phyloP scores from a whole-genome alignment of 2,888 invertebrate species.

The Prosopocoilus inquinatus region DNA sequence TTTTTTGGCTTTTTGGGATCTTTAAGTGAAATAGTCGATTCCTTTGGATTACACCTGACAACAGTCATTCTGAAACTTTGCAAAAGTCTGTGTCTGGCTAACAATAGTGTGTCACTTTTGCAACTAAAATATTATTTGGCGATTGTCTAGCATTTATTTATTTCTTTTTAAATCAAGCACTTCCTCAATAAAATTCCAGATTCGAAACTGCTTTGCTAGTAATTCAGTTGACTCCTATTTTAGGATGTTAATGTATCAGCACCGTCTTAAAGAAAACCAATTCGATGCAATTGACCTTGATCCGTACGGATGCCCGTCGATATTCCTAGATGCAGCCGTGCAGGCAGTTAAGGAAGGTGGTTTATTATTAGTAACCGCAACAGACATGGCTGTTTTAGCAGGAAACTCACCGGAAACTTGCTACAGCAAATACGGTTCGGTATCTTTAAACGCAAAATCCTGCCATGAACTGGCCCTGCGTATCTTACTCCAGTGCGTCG shows the following conservation, averaged over 20 bases:
- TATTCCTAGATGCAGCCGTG: slow-evolving; percentile 87
- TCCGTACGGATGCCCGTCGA: slow-evolving; percentile 94
- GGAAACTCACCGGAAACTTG: slow-evolving; percentile 96
- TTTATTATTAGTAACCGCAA: slow-evolving; percentile 90
- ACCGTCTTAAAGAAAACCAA: slow-evolving; percentile 60
- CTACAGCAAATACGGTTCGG: slow-evolving; percentile 85
- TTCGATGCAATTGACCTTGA: slow-evolving; percentile 94
- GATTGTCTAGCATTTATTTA: too few species aligned
- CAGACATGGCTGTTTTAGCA: slow-evolving; percentile 94
- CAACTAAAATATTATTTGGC: too few species aligned
- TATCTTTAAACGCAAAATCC: slow-evolving; percentile 79
- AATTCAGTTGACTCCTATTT: neutral
- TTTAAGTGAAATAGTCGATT: too few species aligned
- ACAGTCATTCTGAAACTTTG: too few species aligned
- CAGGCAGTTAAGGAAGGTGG: slow-evolving; percentile 81
- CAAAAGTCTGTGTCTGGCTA: too few species aligned
- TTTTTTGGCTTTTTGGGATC: too few species aligned
- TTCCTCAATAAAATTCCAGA: too few species aligned
- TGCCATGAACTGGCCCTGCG: slow-evolving; percentile 98
- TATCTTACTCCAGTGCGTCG: slow-evolving; percentile 86
- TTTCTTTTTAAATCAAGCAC: too few species aligned
- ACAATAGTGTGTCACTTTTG: too few species aligned
- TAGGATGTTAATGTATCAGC: slow-evolving; percentile 83
- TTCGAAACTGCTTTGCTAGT: too few species aligned
- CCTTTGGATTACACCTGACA: too few species aligned